phyloP scores from a whole-genome alignment of 1,140 invertebrate genomes.

The Atopsyche davidsoni region DNA sequence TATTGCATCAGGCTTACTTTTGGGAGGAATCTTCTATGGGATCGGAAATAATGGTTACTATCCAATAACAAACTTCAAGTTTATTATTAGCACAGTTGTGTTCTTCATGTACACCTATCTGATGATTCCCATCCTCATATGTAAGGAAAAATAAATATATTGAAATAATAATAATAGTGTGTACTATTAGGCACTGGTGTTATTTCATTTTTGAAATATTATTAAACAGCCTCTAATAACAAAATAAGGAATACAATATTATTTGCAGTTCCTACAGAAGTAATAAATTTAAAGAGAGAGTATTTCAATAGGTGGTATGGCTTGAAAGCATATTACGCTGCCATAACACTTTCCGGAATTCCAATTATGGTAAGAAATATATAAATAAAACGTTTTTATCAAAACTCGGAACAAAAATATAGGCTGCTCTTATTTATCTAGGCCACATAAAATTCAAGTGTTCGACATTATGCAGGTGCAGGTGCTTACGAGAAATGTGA shows the following conservation, averaged over 20 bases:
- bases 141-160: constrained; percentile 42
- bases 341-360: constrained; percentile 56
- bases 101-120: constrained; percentile 60
- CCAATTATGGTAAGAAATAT: constrained; percentile 47
- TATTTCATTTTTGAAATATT: too few relatives aligned
- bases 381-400: too few relatives aligned
- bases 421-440: too few relatives aligned
- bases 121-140: constrained; percentile 53
- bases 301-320: constrained; percentile 77
- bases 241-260: constrained; percentile 14
- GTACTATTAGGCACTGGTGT: not conserved
- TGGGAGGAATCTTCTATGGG: constrained; percentile 51
- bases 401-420: too few relatives aligned
- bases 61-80: constrained; percentile 54
- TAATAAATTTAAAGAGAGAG: constrained; percentile 62
- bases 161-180: not conserved
- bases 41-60: constrained; percentile 49
- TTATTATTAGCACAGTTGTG: constrained; percentile 50
- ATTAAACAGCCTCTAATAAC: not conserved
- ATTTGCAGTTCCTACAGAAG: constrained; percentile 62
- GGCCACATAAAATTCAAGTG: too few relatives aligned
- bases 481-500: too few relatives aligned
- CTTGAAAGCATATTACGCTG: constrained; percentile 66
- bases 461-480: too few relatives aligned
- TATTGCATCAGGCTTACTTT: constrained; percentile 44